phyloP scores from a whole-genome alignment of 1,140 invertebrate species.

The Penaeus vannamei region DNA sequence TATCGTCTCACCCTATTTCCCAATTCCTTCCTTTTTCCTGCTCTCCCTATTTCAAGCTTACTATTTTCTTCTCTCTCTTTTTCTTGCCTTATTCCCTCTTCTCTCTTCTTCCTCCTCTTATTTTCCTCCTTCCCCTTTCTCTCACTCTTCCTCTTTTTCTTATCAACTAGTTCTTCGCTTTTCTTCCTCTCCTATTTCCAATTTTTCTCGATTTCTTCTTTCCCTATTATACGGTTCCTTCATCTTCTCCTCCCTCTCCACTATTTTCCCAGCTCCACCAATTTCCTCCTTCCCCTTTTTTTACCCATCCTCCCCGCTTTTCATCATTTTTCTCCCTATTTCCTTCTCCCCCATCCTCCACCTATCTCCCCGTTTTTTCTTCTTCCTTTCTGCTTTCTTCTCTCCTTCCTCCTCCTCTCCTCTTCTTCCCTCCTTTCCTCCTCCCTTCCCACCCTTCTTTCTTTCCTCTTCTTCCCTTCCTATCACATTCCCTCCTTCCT shows the following conservation, averaged over 20 bases:
- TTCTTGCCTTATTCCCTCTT: background rate
- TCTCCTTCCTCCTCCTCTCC: too few relatives aligned
- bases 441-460: background rate
- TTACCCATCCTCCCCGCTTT: background rate
- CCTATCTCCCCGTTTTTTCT: background rate
- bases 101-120: too few relatives aligned
- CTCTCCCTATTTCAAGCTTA: too few relatives aligned
- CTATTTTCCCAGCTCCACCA: background rate
- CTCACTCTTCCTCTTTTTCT: background rate
- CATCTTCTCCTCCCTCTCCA: background rate
- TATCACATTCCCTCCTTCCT: background rate
- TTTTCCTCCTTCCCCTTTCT: background rate
- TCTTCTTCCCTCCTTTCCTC: background rate
- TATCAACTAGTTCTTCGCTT: background rate
- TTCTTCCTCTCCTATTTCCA: background rate
- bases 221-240: background rate
- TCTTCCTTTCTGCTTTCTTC: background rate
- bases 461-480: too few relatives aligned
- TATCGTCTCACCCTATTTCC: background rate
- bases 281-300: background rate
- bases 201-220: background rate
- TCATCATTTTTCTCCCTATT: background rate
- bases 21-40: background rate
- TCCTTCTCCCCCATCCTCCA: background rate
- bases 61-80: background rate